Percentiles rank a stretch among this genome's conserved stretches.
Evolutionary conservation across 1,140 invertebrate species (phyloP).

Genomic region (Papilio polyxenes): DNA sequence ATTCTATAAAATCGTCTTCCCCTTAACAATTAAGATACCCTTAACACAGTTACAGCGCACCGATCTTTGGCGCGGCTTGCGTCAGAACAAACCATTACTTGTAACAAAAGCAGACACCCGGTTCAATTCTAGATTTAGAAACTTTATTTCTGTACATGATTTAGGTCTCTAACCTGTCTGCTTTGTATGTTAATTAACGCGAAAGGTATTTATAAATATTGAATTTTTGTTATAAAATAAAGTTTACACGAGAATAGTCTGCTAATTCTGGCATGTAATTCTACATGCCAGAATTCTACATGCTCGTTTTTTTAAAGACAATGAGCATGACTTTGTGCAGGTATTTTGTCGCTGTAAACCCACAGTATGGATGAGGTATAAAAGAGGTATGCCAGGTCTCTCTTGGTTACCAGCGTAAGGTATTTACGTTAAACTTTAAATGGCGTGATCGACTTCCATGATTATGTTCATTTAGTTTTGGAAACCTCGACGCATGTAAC

Average conservation of each 20-base stretch:
- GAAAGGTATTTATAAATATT: constrained; percentile 28
- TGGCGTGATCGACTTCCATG: neutral
- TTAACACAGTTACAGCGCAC: constrained; percentile 31
- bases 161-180: constrained; percentile 27
- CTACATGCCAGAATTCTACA: no score
- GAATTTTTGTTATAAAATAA: neutral
- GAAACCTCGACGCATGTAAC: neutral
- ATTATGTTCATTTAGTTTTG: neutral
- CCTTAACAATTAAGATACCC: constrained; percentile 34
- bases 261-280: neutral
- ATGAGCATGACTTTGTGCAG: no score
- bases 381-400: neutral
- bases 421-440: no score
- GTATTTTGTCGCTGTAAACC: no score
- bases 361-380: no score
- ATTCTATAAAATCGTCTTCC: neutral
- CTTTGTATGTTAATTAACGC: neutral
- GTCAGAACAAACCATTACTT: constrained; percentile 13
- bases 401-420: no score
- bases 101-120: constrained; percentile 17
- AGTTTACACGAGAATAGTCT: neutral
- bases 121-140: constrained; percentile 24
- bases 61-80: constrained; percentile 31
- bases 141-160: constrained; percentile 9
- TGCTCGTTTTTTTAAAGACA: no score